phyloP scores from a whole-genome alignment of 2,797 vertebrate species.

The Microctenopoma steveboyesi region DNA sequence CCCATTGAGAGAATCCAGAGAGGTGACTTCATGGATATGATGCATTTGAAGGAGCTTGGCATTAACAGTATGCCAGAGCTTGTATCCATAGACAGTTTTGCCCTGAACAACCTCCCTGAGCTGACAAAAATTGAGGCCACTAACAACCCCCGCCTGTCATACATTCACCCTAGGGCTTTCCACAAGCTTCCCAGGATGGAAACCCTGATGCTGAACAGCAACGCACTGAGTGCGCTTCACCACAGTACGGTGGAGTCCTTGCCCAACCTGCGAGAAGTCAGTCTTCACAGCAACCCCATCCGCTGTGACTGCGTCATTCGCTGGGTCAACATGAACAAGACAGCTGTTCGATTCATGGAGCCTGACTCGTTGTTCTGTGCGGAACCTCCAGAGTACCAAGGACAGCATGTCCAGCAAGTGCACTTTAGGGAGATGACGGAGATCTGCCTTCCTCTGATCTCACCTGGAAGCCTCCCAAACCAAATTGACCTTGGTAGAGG shows the following conservation, averaged over 20 bases:
- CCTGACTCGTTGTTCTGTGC: slow-evolving; percentile 90
- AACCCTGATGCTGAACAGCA: slow-evolving; percentile 93
- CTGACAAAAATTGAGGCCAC: slow-evolving; percentile 95
- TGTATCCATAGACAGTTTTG: slow-evolving; percentile 91
- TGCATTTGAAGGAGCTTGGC: slow-evolving; percentile 93
- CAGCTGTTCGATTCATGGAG: slow-evolving; percentile 93
- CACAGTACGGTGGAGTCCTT: slow-evolving; percentile 89
- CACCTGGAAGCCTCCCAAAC: slow-evolving; percentile 88
- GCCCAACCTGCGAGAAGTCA: slow-evolving; percentile 92
- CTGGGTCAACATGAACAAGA: slow-evolving; percentile 96
- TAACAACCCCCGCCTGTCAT: slow-evolving; percentile 93
- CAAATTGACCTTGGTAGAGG: slow-evolving; percentile 81
- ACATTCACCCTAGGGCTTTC: slow-evolving; percentile 93
- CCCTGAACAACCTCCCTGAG: slow-evolving; percentile 93
- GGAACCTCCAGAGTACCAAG: slow-evolving; percentile 92
- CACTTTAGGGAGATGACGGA: slow-evolving; percentile 96
- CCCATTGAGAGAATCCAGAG: slow-evolving; percentile 91
- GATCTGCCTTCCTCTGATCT: slow-evolving; percentile 93
- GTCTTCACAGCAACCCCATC: slow-evolving; percentile 94
- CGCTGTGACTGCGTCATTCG: slow-evolving; percentile 93
- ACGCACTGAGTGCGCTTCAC: slow-evolving; percentile 92
- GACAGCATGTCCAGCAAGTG: slow-evolving; percentile 90
- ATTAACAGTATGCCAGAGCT: slow-evolving; percentile 96
- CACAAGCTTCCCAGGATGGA: slow-evolving; percentile 90
- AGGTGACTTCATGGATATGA: slow-evolving; percentile 93